phyloP scores from a whole-genome alignment of 2,113 vertebrate genomes.

The Lathamus discolor region DNA sequence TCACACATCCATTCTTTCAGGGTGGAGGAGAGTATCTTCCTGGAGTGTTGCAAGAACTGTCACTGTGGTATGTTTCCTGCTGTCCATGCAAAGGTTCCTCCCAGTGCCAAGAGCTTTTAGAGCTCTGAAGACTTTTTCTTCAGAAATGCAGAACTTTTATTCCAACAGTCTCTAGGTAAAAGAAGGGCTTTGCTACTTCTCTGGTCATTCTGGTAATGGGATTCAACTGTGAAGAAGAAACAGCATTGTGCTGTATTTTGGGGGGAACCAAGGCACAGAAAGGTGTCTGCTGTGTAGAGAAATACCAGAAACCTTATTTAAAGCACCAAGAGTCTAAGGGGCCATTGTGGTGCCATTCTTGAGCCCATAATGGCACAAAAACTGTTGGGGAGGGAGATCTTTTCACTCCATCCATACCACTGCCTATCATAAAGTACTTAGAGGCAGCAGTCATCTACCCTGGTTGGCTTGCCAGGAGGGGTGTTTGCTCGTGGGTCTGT shows the following conservation, averaged over 20 bases:
- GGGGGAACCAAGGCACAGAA: no score
- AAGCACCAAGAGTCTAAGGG: no score
- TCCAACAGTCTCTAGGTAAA: background rate
- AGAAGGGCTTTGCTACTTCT: background rate
- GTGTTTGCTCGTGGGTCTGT: no score
- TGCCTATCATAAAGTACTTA: background rate
- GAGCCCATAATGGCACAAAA: no score
- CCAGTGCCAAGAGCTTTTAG: background rate
- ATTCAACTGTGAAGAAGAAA: no score
- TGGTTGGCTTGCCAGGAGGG: background rate
- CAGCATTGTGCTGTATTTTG: no score
- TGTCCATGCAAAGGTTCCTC: background rate
- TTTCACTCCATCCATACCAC: background rate
- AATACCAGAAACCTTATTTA: no score
- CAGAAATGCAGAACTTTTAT: background rate
- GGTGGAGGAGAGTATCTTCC: background rate
- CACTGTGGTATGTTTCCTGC: rapidly evolving
- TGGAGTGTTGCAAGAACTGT: background rate
- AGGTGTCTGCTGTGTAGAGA: no score
- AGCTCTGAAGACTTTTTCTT: background rate
- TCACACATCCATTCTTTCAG: rapidly evolving
- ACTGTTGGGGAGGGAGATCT: no score
- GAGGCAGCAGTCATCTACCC: background rate
- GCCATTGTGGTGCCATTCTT: no score
- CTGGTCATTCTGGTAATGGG: no score